Evolutionary conservation across 2,888 invertebrate genomes (phyloP).

Genomic region (Oscheius sp.): DNA sequence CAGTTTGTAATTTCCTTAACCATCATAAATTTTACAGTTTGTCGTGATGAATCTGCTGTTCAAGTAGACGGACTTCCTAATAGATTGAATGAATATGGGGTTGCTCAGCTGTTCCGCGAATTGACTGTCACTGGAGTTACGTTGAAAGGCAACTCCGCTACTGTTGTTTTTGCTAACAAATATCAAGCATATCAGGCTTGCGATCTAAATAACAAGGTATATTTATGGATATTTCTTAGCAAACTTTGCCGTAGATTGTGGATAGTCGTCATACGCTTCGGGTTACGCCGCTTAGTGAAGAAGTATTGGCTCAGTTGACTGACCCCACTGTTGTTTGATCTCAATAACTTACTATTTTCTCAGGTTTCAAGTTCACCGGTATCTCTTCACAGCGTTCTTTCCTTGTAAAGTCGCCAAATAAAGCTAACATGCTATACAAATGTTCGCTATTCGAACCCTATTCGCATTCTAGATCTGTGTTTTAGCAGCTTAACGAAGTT

Average conservation of each 20-base stretch:
- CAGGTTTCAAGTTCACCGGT: constrained; percentile 13
- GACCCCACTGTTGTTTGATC: neutral
- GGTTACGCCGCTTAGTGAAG: constrained; percentile 15
- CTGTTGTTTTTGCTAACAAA: constrained; percentile 51
- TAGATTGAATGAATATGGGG: constrained; percentile 46
- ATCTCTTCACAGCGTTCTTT: neutral
- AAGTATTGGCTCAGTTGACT: constrained; percentile 4
- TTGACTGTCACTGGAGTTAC: constrained; percentile 39
- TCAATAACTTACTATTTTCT: neutral
- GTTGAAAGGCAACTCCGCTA: constrained; percentile 32
- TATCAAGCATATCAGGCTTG: constrained; percentile 45
- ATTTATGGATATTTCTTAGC: neutral
- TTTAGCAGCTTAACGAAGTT: too few relatives aligned
- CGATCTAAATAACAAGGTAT: constrained; percentile 15
- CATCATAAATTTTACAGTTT: neutral
- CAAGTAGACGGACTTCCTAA: constrained; percentile 39
- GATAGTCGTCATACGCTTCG: constrained; percentile 29
- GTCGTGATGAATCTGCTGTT: constrained; percentile 32
- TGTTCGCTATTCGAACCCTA: too few relatives aligned
- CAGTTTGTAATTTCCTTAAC: neutral
- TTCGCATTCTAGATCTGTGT: too few relatives aligned
- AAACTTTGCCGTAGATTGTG: constrained; percentile 9
- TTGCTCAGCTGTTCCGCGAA: constrained; percentile 45
- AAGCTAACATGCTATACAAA: too few relatives aligned
- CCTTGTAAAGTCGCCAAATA: too few relatives aligned